A percentile compares a stretch with the other conserved stretches of the same genome.
Conservation (phyloP, 2,797 vertebrate species). For the Circus cinereus region DNA sequence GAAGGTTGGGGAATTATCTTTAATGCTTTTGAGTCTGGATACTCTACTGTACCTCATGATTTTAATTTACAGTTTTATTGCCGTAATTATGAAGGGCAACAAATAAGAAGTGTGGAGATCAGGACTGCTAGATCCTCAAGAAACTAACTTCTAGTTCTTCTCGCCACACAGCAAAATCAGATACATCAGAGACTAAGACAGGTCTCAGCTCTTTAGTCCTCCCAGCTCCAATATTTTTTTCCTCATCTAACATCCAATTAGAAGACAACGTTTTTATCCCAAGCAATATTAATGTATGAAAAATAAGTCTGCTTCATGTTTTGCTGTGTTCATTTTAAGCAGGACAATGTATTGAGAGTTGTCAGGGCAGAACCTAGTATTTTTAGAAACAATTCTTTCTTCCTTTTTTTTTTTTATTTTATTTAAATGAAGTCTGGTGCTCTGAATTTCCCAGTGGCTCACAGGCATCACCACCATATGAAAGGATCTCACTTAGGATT, state of each 20-base stretch:
- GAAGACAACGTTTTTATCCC: not conserved
- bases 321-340: not conserved
- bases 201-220: not conserved
- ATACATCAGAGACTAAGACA: not conserved
- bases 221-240: constrained; percentile 1
- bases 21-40: not conserved
- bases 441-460: not conserved
- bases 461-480: not conserved
- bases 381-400: not conserved
- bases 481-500: not conserved
- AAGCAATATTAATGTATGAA: not conserved
- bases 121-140: not conserved
- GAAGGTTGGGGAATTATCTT: not conserved
- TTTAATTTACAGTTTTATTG: not conserved
- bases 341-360: not conserved
- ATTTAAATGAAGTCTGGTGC: not conserved
- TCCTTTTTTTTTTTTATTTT: not conserved
- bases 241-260: constrained; percentile 40
- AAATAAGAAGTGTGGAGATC: not conserved
- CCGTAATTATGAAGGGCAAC: not conserved
- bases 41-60: not conserved
- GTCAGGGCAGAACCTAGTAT: not conserved
- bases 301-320: not conserved
- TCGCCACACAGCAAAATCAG: not conserved
- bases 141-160: not conserved